Base-by-base conservation (phyloP, 2,888 invertebrate species). In the Tortrix viridana region DNA sequence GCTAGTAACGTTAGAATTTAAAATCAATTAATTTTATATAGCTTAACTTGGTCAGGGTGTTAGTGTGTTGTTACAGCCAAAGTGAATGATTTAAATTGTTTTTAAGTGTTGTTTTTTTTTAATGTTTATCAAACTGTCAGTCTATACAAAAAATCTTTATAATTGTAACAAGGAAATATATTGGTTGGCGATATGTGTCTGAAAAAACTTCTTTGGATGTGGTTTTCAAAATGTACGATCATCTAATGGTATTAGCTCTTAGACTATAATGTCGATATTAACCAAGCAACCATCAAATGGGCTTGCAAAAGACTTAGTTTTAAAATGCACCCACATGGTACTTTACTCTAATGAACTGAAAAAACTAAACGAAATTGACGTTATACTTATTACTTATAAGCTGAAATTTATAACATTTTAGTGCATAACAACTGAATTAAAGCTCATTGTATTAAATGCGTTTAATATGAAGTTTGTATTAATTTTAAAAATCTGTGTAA, bases 271-370 rank as follows among this genome's bases (percentile, higher is more conserved):
- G 3, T 58, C 58, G 58, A 63, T 79, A 80, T 76, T 48, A 47
- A 48, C 76, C 75, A 79, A 85, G 85, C 85, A 71, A 80, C 89
- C 90, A 90, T 90, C 81, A 84, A 73, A 90, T 90, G 89, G 88
- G 71, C 73, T 74, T 71, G 76, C 82, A 85, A 85, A 82, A 82
- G 82, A 79, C 73, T 73, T 73, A 75, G 73, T 74, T 75, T 72
- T 71, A 74, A 74, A 69, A 71, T 70, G 67, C 69, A 52, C 37
- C 18, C 49, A 23, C 47, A 55, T 54, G 12, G 32, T 16, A n/a
- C 14, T 5, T 41, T 41, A 41, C 4, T 41, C 41, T n/a, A 41
- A 41, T 16, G 41, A 41, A 41, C 2, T 5, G 0, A 41, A 41
- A 41, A 16, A 41, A 41, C 14, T 41, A 41, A n/a, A 6, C 6